Conservation (phyloP, 2,888 invertebrate species). For the Kryphioiulus occultus region DNA sequence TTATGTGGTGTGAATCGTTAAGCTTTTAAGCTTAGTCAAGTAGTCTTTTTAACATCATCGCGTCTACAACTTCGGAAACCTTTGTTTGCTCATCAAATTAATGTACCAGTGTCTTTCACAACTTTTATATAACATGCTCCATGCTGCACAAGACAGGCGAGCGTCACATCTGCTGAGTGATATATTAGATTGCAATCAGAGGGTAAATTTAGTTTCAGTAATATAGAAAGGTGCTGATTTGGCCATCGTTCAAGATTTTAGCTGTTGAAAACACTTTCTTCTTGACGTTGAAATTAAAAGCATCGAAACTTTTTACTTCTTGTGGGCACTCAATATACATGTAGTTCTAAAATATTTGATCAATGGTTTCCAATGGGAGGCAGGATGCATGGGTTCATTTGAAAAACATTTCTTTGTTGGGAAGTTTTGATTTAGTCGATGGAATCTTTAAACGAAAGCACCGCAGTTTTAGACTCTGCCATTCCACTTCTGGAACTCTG, state of each 20-base stretch:
- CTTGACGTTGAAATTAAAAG: not conserved
- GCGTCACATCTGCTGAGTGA: not conserved
- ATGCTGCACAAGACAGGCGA: not conserved
- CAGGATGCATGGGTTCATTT: no score
- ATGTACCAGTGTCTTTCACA: not conserved
- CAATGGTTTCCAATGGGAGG: no score
- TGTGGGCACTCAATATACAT: no score
- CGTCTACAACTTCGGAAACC: no score
- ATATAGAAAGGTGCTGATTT: not conserved
- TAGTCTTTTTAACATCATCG: not conserved
- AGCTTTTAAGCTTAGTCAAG: not conserved
- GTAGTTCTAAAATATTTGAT: no score
- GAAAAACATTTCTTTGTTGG: no score
- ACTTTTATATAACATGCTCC: not conserved
- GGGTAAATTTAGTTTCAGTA: not conserved
- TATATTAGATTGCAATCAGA: not conserved
- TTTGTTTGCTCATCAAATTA: not conserved
- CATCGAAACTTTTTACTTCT: not conserved
- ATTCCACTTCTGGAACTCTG: no score
- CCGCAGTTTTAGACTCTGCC: no score
- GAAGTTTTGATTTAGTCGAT: no score
- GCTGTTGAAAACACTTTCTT: not conserved
- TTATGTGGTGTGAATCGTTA: not conserved
- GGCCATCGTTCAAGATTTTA: not conserved
- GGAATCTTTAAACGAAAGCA: no score